These are phyloP conservation scores for Lerema accius DNA, from an alignment of 1,140 invertebrate genomes.

Conservation along the genomic window DNA sequence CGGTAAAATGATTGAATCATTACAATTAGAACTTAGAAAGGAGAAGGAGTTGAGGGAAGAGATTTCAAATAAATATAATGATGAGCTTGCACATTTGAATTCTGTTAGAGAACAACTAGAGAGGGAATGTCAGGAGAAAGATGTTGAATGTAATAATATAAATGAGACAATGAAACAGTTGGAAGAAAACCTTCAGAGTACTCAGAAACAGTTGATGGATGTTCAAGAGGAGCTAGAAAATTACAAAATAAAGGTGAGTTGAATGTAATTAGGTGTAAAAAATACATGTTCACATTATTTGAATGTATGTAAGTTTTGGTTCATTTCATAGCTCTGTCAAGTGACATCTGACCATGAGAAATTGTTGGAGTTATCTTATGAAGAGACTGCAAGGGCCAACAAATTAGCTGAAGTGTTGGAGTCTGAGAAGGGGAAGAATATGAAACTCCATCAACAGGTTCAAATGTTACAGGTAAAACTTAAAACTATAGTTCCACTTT, in stretches of 20 bases:
- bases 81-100: slow-evolving; percentile 51
- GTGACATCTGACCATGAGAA: slow-evolving; percentile 67
- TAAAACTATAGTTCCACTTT: not conserved
- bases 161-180: slow-evolving; percentile 56
- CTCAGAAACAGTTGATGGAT: slow-evolving; percentile 61
- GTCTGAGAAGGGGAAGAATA: slow-evolving; percentile 30
- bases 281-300: no score
- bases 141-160: slow-evolving; percentile 38
- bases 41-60: slow-evolving; percentile 59
- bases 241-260: slow-evolving; percentile 67
- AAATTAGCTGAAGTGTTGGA: slow-evolving; percentile 60
- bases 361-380: slow-evolving; percentile 54
- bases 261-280: no score
- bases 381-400: slow-evolving; percentile 47
- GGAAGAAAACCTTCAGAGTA: slow-evolving; percentile 53
- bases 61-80: slow-evolving; percentile 50
- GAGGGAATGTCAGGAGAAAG: slow-evolving; percentile 48
- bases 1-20: slow-evolving; percentile 61
- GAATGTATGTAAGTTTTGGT: no score
- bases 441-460: slow-evolving; percentile 59
- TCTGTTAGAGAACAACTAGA: slow-evolving; percentile 40
- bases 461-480: slow-evolving; percentile 63
- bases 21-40: slow-evolving; percentile 57
- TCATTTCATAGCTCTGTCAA: slow-evolving; percentile 52
- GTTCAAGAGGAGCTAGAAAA: slow-evolving; percentile 60